A percentile compares a stretch with the other conserved stretches of the same genome.
Conservation (phyloP, 2,113 vertebrate species). For the Cervus canadensis region DNA sequence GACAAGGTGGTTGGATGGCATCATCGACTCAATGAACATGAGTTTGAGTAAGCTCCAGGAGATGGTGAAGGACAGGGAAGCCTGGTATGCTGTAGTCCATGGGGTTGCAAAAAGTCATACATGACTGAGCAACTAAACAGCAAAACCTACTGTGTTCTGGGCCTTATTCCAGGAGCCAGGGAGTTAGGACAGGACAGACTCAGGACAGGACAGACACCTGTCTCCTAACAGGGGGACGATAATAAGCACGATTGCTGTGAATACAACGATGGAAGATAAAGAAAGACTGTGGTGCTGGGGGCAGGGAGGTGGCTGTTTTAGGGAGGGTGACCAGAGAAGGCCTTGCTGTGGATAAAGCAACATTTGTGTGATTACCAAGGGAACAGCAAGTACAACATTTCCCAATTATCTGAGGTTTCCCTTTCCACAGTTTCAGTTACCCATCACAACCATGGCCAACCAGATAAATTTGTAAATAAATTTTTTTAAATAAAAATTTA, state of each 20-base stretch:
- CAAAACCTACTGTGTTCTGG: neutral
- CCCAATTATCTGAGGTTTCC: fast-evolving
- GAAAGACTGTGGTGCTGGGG: neutral
- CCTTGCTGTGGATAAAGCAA: neutral
- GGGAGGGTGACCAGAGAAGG: neutral
- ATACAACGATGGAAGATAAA: neutral
- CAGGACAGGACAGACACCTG: neutral
- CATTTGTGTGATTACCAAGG: neutral
- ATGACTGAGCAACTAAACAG: neutral
- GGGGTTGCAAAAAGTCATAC: fast-evolving
- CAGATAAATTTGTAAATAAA: neutral
- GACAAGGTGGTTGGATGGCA: neutral
- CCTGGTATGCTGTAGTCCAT: neutral
- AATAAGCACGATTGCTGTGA: no score
- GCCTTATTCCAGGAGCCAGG: neutral
- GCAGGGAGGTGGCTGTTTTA: neutral
- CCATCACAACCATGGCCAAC: neutral
- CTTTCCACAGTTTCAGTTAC: neutral
- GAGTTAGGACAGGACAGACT: neutral
- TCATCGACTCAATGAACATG: neutral
- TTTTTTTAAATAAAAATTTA: neutral
- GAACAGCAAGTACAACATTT: no score
- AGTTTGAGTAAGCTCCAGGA: neutral
- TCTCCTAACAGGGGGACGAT: neutral
- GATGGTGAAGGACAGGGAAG: neutral